Evolutionary conservation across 2,888 invertebrate genomes (phyloP), one percentile per base, ranked within the genome.

Genomic region (Agriopis aurantiaria): DNA sequence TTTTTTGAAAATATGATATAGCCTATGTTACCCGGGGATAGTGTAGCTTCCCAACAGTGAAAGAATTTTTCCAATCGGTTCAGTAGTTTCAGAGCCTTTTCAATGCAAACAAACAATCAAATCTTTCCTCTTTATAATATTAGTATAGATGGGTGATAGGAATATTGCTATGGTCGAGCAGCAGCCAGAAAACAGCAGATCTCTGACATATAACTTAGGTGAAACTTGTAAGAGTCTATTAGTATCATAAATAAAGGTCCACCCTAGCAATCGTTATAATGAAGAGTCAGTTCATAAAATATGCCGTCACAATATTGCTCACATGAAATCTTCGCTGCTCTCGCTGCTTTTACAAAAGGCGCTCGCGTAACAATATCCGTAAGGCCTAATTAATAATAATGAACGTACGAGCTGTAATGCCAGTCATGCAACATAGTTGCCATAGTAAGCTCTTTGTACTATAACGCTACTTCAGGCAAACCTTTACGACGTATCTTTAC

Each of bases 361-460:
- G 65, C 59, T 53, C 66, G 53, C 51, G 70, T 70, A 70, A 70
- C 70, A 66, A 70, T 66, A 70, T 70, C 49, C 70, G 66, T 63
- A 63, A 69, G 65, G 58, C 57, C 70, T 71, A 63, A 71, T 71
- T 71, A 67, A 71, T 67, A 71, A 67, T 71, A 71, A 71, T 66
- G 70, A 71, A 71, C 70, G 61, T 57, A 58, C 53, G 46, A 63
- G 58, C 66, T 60, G 49, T 62, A 61, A 65, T 58, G 69, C 65
- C 46, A 69, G 69, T 69, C 69, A 69, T 65, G 69, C 56, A 69
- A 45, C 58, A 60, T 52, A 69, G 65, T 69, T 65, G 55, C 61
- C 52, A 40, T 53, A 23, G n/a, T 59, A 53, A 58, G 62, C 43
- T 64, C 49, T 60, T 49, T 55, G 51, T 49, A 60, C 17, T 14